Base-by-base conservation (phyloP, 2,797 vertebrate species). In the Phataginus tetradactyla region DNA sequence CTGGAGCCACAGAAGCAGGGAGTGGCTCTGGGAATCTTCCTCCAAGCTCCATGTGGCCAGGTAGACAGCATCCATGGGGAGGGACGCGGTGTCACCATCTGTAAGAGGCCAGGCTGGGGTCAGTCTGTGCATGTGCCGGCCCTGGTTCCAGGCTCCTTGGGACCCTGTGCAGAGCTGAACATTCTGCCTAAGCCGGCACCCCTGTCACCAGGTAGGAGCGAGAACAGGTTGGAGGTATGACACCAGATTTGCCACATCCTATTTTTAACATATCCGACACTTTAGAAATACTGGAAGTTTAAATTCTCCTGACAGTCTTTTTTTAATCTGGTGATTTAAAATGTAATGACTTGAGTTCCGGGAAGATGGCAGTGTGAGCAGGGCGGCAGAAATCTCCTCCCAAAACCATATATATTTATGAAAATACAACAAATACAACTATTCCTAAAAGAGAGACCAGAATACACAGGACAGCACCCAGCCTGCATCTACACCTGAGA, bases 251-350 rank as follows among this genome's bases (percentile, higher is more conserved):
- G 51, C 32, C 74, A 8, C 5, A 9, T 13, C 7, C n/a, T 34
- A 17, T 79, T 77, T 87, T 89, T 12, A 53, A 81, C 27, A 14
- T 32, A 45, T 3, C 42, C 59, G 74, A 39, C 79, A 89, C 85
- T 74, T 93, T 89, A 89, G 78, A 86, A 96, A 86, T 91, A 68
- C 27, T 51, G 53, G 69, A 71, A 53, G 59, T 91, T 94, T 66
- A 71, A 27, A 61, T 90, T 59, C 49, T 83, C 83, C 32, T 39
- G 27, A 9, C 1, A 1, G 23, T 45, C 8, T 79, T 34, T 71
- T 69, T 49, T 42, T 1, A 34, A n/a, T 29, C 51, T 80, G 39
- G 66, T 88, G 49, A 64, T 79, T 79, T 92, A 69, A 85, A 78
- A 71, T 39, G 45, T 9, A 59, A 32, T 1, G 11, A 25, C n/a